Evolutionary conservation across 2,797 vertebrate species (phyloP), one percentile per base, ranked within the genome.

Genomic region (Cyclopterus lumpus): DNA sequence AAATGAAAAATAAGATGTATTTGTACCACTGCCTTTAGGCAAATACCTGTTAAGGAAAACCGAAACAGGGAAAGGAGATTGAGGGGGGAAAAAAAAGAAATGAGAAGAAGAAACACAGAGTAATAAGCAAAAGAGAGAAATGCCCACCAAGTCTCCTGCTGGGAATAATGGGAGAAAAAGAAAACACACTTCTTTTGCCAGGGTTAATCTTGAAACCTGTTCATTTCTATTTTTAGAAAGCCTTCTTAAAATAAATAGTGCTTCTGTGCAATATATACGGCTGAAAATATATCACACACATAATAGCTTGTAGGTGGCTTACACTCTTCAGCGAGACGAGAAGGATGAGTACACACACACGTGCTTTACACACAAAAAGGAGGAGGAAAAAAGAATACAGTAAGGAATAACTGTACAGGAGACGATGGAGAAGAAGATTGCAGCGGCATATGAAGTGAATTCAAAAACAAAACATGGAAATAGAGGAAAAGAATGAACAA

Each of bases 331-430:
- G 67, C 73, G 73, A 82, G 71, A 82, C 28, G 18, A 69, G 78
- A 79, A 18, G 62, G 84, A 53, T 75, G 88, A 91, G 78, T 68
- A 86, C 81, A 86, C 72, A 77, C 67, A 68, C 73, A 81, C 28
- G n/a, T n/a, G n/a, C n/a, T n/a, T n/a, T n/a, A 83, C 30, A 44
- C n/a, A 63, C 2, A 32, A 20, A 12, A 30, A 42, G 36, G 38
- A 71, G 14, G 66, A 38, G 34, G n/a, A 69, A 68, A 38, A 28
- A n/a, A 65, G 62, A 38, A 58, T 12, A 40, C 8, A 46, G 48
- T 20, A 8, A 46, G 61, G 54, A 32, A 38, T 20, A 48, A 34
- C 10, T 2, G 28, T 48, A 51, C 66, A 63, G 58, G 51, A 51
- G 53, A 75, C 1, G 6, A 40, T 10, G 36, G 15, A 74, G 67